A percentile compares a stretch with the other conserved stretches of the same genome.
phyloP scores from a whole-genome alignment of 2,797 vertebrate genomes.

The Tolypeutes matacus region DNA sequence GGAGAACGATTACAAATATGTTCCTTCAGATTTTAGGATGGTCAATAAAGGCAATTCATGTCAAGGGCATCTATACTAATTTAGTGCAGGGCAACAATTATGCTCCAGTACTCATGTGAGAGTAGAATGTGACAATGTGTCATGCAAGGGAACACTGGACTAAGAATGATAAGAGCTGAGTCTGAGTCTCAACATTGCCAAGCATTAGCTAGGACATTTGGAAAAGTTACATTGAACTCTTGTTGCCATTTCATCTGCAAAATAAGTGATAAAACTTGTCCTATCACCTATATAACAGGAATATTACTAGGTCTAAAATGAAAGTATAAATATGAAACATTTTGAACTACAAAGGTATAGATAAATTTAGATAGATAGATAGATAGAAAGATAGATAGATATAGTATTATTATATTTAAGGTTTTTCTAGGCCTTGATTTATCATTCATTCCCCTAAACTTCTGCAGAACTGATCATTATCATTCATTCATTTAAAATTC shows the following conservation, averaged over 20 bases:
- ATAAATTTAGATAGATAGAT: background rate
- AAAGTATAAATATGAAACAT: background rate
- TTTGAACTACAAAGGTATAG: background rate
- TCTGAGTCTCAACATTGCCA: background rate
- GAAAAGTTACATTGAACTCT: background rate
- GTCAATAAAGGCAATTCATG: background rate
- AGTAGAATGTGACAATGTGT: background rate
- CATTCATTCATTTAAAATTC: background rate
- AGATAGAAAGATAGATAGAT: background rate
- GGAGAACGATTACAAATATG: background rate
- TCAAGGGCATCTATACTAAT: background rate
- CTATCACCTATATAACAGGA: background rate
- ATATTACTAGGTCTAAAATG: background rate
- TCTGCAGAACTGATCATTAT: background rate
- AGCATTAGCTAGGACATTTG: background rate
- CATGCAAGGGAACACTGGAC: too few species aligned
- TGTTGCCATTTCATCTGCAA: background rate
- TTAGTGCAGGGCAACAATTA: background rate
- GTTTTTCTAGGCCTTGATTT: background rate
- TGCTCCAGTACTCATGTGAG: background rate
- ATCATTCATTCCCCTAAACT: conserved; percentile 21
- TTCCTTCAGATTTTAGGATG: background rate
- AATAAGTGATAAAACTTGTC: background rate
- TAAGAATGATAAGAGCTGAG: background rate
- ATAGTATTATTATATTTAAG: background rate